Percentiles rank a stretch among this genome's conserved stretches.
Evolutionary conservation across 2,888 invertebrate species (phyloP).

Genomic region (Neoaliturus tenellus): DNA sequence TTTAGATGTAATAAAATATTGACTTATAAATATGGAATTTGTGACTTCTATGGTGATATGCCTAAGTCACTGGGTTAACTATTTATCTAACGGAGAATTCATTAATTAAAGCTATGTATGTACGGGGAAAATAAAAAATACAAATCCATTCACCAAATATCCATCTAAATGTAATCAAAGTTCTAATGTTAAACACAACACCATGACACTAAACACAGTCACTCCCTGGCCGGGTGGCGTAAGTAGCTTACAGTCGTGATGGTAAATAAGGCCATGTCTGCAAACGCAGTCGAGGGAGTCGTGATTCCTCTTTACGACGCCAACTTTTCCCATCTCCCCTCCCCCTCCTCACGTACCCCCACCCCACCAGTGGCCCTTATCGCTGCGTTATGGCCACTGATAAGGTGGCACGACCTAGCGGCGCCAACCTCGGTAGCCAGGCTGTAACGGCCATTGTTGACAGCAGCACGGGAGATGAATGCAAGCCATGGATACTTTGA

Average conservation of each 20-base stretch:
- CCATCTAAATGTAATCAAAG: no score
- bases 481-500: no score
- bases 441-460: not conserved
- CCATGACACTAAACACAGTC: not conserved
- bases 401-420: not conserved
- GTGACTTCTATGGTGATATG: no score
- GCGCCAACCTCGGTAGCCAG: not conserved
- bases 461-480: not conserved
- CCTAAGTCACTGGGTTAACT: no score
- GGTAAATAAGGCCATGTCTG: conserved; percentile 41
- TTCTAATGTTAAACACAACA: no score
- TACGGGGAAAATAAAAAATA: no score
- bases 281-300: conserved; percentile 41
- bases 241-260: conserved; percentile 25
- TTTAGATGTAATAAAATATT: no score
- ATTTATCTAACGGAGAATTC: no score
- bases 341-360: not conserved
- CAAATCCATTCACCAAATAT: no score
- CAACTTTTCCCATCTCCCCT: conserved; percentile 39
- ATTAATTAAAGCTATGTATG: no score
- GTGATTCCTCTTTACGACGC: conserved; percentile 49
- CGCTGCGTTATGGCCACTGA: conserved; percentile 23
- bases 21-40: no score
- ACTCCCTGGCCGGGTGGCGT: not conserved
- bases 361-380: conserved; percentile 15